Conservation (phyloP, 2,113 vertebrate genomes). For the Probosciger aterrimus region DNA sequence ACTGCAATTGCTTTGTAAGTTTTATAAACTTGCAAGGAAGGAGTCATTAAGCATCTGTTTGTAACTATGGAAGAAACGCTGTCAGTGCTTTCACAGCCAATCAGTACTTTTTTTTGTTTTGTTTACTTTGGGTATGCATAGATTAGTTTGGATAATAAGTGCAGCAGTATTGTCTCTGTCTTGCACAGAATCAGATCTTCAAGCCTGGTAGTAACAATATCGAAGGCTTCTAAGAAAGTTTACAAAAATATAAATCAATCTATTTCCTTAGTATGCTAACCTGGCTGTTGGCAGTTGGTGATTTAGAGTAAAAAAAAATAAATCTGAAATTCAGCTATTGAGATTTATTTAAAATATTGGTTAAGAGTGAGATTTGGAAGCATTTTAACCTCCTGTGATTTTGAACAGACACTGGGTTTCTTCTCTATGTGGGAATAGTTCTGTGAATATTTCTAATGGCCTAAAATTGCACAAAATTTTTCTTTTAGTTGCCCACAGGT, state of each 20-base stretch:
- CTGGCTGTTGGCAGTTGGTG: neutral
- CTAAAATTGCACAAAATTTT: neutral
- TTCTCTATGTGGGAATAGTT: neutral
- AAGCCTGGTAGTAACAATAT: neutral
- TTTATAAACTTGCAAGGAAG: neutral
- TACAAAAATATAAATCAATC: neutral
- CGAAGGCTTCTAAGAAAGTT: neutral
- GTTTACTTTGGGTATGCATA: neutral
- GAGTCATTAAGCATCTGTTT: slow-evolving; percentile 39
- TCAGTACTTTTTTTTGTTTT: neutral
- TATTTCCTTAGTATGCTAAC: neutral
- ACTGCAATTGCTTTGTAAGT: slow-evolving; percentile 5
- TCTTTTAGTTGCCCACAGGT: neutral
- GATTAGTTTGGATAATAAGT: neutral
- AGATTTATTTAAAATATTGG: neutral
- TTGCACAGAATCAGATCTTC: neutral
- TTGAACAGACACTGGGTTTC: neutral
- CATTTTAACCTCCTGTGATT: neutral
- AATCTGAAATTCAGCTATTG: neutral
- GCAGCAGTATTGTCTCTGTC: neutral
- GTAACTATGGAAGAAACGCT: neutral
- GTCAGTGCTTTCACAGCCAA: neutral
- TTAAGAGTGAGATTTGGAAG: neutral
- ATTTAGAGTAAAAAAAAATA: neutral
- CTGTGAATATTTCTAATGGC: neutral